Percentiles rank a stretch among this genome's conserved stretches.
phyloP scores from a whole-genome alignment of 1,140 invertebrate genomes.

The Drosophila jambulina region DNA sequence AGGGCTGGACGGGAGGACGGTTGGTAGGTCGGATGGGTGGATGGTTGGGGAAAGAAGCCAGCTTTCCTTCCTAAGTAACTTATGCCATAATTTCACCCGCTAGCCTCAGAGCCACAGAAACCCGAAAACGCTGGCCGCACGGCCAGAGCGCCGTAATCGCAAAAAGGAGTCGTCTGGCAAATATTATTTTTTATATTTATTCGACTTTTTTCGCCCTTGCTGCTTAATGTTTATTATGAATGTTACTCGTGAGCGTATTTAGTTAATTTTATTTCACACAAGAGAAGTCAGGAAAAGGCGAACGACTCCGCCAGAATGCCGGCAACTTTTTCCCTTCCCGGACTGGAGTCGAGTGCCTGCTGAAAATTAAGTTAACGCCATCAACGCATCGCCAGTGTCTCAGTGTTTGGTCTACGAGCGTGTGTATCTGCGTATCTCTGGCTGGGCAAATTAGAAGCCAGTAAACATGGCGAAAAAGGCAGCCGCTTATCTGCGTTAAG shows the following conservation, averaged over 20 bases:
- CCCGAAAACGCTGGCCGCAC: conserved; percentile 49
- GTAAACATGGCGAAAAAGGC: conserved; percentile 67
- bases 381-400: conserved; percentile 72
- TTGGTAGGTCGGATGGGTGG: neutral
- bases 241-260: conserved; percentile 85
- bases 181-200: conserved; percentile 85
- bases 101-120: conserved; percentile 29
- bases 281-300: conserved; percentile 70
- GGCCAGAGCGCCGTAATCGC: conserved; percentile 59
- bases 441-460: conserved; percentile 76
- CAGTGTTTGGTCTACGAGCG: conserved; percentile 12
- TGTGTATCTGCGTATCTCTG: conserved; percentile 31
- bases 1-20: neutral
- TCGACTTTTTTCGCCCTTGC: conserved; percentile 71
- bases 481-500: conserved; percentile 80
- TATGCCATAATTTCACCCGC: conserved; percentile 78
- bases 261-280: conserved; percentile 85
- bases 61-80: conserved; percentile 76
- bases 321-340: conserved; percentile 18
- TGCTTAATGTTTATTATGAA: conserved; percentile 85
- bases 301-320: conserved; percentile 31
- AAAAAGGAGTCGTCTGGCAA: conserved; percentile 83
- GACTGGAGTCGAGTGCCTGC: conserved; percentile 57
- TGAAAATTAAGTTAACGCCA: conserved; percentile 82
- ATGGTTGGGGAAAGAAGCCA: conserved; percentile 23